Base-by-base conservation (phyloP, 2,797 vertebrate genomes). In the Catharus ustulatus region DNA sequence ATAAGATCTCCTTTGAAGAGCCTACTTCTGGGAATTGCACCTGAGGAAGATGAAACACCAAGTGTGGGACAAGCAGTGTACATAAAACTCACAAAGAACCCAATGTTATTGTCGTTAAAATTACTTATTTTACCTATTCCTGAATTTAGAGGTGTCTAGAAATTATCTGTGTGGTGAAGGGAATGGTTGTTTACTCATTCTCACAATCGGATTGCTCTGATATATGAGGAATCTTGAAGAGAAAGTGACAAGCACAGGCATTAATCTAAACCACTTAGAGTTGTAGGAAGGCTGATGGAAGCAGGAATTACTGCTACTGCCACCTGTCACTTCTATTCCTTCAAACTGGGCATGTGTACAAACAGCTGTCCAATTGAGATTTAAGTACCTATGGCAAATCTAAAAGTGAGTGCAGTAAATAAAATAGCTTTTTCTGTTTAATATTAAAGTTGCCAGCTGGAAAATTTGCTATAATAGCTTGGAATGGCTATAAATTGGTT, bases 301-400 rank as follows among this genome's bases (percentile, higher is more conserved):
- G 64, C 32, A 64, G 27, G 61, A 90, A 79, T 89, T 93, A 58
- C 57, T 84, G 48, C 59, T 66, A 9, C 45, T 82, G 40, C 48
- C 51, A 89, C 77, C 63, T 82, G 80, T 67, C 67, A 69, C 43
- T 67, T 84, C n/a, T 48, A 59, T 63, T 73, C 71, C n/a, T 82
- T 92, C 75, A 55, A 69, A 82, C 36, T 3, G 0, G 29, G 16
- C n/a, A 14, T 40, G 38, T 84, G 24, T 27, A 75, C 63, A 82
- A 93, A 75, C 63, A 78, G 58, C 63, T 96, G 74, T 73, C 71
- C 77, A 85, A 81, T 23, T 62, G 79, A 91, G n/a, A 72, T 92
- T 90, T 59, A 90, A 87, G 51, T 15, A 84, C 27, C 43, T 32
- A 32, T 9, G 6, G 67, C 18, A 75, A 90, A 72, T 43, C 30